Base-by-base conservation (phyloP, 53 echinoderm and acorn worm genomes). In the Pentamera pediparva region DNA sequence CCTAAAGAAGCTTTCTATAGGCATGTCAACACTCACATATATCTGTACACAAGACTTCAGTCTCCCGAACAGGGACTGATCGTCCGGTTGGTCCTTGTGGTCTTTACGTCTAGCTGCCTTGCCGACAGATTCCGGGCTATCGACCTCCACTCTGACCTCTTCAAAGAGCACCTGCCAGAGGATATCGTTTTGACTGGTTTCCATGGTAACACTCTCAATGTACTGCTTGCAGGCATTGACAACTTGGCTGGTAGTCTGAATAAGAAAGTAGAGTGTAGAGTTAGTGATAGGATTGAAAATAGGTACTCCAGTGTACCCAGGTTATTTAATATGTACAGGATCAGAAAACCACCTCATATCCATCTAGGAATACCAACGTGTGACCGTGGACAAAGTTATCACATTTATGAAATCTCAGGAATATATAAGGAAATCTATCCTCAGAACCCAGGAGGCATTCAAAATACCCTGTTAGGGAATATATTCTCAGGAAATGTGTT, bases 191-290 rank as follows among this genome's bases (percentile, higher is more conserved):
- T 88, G 85, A 19, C 72, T 70, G 39, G 56, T 76, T 45, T 75
- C 65, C 26, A 77, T 74, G 32, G 96, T 96, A 61, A 88, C 96
- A 4, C 65, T 50, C 11, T 82, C 65, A 51, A 96, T 79, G 85
- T 91, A 96, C 50, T 91, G 90, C 62, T 96, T 96, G 77, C 96
- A 96, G 33, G 90, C 86, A 47, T 96, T 96, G 13, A 96, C 96
- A 35, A 96, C 61, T 79, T 96, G 96, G 60, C 91, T 96, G 80
- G 96, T 96, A 32, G 91, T 88, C 96, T 96, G 54, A 36, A 70
- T 57, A 32, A 0, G 32, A 20, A 57, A 10, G 32, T 28, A 57
- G 21, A 21, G 9, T 41, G 15, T 41, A 9, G 15, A 41, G 43
- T 15, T 10, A 41, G 9, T 10, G 9, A 41, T 9, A 15, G 9